Evolutionary conservation across 2,113 vertebrate genomes (phyloP).

Genomic region (Malurus alboscapulatus): DNA sequence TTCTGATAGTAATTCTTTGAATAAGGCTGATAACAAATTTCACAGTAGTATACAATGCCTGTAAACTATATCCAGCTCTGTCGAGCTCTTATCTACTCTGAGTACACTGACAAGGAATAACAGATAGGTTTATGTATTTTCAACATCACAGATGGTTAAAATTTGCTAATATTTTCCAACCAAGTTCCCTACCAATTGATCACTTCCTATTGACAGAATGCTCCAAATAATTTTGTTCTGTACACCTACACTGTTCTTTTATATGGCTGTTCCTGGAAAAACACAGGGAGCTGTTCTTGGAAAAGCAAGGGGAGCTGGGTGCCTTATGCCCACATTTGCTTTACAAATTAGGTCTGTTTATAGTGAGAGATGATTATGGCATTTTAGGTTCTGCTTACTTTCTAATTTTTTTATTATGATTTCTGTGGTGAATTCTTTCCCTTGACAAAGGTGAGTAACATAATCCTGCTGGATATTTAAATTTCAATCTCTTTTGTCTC

Average conservation of each 20-base stretch:
- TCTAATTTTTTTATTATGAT: not conserved
- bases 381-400: not conserved
- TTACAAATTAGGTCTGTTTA: not conserved
- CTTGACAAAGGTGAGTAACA: not conserved
- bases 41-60: not conserved
- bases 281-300: not conserved
- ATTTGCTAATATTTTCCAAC: not conserved
- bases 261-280: not conserved
- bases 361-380: not conserved
- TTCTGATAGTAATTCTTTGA: not conserved
- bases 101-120: not conserved
- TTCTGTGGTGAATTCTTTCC: not conserved
- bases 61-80: not conserved
- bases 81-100: not conserved
- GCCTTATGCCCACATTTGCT: not conserved
- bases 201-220: not conserved
- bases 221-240: not conserved
- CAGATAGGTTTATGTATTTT: not conserved
- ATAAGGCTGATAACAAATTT: not conserved
- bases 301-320: not conserved
- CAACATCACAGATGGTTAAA: not conserved
- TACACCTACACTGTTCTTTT: not conserved
- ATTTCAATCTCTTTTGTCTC: slow-evolving; percentile 4
- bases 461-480: slow-evolving; percentile 8
- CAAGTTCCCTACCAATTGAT: not conserved